Evolutionary conservation across 2,797 vertebrate genomes (phyloP).

Genomic region (Aplochiton taeniatus): DNA sequence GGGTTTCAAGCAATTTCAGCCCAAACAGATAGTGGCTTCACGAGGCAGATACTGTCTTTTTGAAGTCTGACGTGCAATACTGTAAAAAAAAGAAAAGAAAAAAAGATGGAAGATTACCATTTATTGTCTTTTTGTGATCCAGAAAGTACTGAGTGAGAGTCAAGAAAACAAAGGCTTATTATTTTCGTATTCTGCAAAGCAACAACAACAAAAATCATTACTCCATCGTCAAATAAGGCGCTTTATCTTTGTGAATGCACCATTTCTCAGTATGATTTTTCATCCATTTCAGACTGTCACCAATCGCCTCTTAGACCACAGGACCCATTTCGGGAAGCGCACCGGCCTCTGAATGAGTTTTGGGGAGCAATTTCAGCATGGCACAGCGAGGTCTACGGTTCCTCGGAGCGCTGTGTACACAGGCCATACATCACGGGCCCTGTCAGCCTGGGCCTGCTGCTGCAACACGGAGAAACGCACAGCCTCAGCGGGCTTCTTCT

Average conservation of each 20-base stretch:
- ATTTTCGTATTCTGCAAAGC: neutral
- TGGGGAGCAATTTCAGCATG: constrained; percentile 52
- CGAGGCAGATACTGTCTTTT: too few species aligned
- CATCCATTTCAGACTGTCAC: constrained; percentile 51
- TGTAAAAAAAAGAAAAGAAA: too few species aligned
- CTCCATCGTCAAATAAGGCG: too few species aligned
- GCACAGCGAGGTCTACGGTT: constrained; percentile 32
- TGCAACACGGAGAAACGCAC: constrained; percentile 14
- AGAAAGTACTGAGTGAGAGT: too few species aligned
- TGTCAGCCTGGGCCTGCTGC: neutral
- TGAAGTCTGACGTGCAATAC: too few species aligned
- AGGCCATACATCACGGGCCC: constrained; percentile 47
- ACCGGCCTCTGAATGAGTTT: constrained; percentile 53
- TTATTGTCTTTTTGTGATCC: too few species aligned
- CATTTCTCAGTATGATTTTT: constrained; percentile 49
- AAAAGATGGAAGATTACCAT: too few species aligned
- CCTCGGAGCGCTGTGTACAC: constrained; percentile 14
- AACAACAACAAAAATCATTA: too few species aligned
- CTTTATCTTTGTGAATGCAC: constrained; percentile 26
- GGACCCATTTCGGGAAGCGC: constrained; percentile 48
- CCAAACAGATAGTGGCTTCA: too few species aligned
- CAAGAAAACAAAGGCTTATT: too few species aligned
- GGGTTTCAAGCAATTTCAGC: too few species aligned
- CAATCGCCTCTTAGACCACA: constrained; percentile 48
- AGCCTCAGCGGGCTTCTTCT: too few species aligned